Evolutionary conservation across 2,797 vertebrate genomes (phyloP).

Genomic region (Columba guinea): DNA sequence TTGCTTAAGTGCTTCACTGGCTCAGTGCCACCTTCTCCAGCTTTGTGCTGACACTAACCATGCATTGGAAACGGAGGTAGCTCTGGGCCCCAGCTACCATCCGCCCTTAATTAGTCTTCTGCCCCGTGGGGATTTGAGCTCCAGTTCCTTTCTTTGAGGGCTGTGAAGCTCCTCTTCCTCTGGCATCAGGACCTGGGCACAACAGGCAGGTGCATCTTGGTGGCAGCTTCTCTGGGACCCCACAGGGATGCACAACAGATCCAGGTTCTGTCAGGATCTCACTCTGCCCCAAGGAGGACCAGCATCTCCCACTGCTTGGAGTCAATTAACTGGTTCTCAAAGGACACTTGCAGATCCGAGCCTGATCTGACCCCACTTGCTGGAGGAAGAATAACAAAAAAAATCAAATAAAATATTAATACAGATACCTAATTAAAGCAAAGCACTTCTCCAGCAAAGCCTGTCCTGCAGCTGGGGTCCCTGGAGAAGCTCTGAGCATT

Average conservation of each 20-base stretch:
- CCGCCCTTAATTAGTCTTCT: background rate
- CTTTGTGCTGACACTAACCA: background rate
- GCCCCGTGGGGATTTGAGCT: background rate
- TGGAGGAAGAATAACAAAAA: background rate
- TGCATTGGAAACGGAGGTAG: background rate
- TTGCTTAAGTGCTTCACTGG: background rate
- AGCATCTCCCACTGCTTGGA: background rate
- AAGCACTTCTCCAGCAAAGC: background rate
- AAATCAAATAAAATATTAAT: conserved; percentile 29
- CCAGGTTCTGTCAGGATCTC: background rate
- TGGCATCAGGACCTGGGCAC: background rate
- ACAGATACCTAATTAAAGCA: background rate
- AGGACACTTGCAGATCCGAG: background rate
- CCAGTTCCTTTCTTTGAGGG: background rate
- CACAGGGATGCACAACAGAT: background rate
- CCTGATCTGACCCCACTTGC: background rate
- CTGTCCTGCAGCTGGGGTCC: background rate
- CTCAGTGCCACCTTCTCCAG: background rate
- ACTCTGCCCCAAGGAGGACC: background rate
- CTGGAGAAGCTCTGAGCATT: background rate
- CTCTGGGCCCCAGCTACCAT: background rate
- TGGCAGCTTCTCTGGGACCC: background rate
- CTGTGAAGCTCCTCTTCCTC: background rate
- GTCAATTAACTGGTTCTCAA: background rate
- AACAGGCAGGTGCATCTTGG: background rate